These are phyloP conservation scores for Papilio gigon DNA, from an alignment of 2,888 invertebrate genomes.

Conservation along the genomic window DNA sequence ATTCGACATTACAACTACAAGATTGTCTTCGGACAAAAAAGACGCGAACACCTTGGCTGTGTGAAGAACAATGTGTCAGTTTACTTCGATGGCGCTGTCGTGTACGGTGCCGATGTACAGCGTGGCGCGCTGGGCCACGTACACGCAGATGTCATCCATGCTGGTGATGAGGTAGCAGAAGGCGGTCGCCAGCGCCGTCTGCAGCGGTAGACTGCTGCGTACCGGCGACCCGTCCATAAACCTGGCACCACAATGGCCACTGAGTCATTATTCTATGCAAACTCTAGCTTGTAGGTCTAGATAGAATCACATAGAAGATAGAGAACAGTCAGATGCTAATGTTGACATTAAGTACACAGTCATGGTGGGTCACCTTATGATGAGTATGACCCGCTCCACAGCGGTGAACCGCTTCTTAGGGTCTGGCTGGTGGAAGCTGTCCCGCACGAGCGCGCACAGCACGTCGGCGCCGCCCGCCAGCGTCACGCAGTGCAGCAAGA, in stretches of 20 bases:
- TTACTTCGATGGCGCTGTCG: constrained; percentile 91
- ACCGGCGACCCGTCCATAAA: constrained; percentile 96
- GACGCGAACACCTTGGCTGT: background rate
- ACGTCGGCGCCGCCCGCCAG: constrained; percentile 96
- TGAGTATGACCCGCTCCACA: constrained; percentile 96
- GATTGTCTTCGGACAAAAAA: too few species aligned
- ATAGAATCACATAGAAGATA: too few species aligned
- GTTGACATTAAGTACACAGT: too few species aligned
- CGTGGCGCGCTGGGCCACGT: constrained; percentile 96
- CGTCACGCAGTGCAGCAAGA: constrained; percentile 97
- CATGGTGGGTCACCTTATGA: constrained; percentile 84
- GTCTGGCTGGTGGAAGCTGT: constrained; percentile 95
- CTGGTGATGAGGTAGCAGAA: constrained; percentile 98
- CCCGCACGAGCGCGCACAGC: constrained; percentile 97
- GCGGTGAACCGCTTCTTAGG: constrained; percentile 96
- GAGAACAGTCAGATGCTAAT: too few species aligned
- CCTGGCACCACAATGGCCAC: constrained; percentile 58
- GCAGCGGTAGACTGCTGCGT: constrained; percentile 90
- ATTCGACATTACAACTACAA: background rate
- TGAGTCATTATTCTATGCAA: background rate
- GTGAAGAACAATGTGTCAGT: background rate
- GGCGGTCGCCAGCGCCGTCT: constrained; percentile 96
- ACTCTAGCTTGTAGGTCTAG: background rate
- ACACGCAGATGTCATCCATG: constrained; percentile 97
- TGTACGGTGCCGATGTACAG: constrained; percentile 97